Conservation (phyloP, 2,797 vertebrate species). For the Alouatta caraya region DNA sequence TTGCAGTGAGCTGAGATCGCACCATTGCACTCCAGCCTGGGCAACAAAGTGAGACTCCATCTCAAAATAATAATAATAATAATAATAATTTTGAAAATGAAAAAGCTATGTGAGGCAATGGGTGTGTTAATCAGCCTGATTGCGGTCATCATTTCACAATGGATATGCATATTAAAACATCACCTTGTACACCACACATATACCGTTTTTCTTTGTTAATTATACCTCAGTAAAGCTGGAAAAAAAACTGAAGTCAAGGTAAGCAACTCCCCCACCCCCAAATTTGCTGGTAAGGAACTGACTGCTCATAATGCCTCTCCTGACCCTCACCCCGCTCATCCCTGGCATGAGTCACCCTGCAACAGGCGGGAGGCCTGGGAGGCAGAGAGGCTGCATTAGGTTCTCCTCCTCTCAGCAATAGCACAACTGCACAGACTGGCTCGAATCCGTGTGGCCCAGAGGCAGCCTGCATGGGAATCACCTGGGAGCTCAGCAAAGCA, state of each 20-base stretch:
- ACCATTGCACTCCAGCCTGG: no score
- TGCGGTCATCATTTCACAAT: not conserved
- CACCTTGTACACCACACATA: not conserved
- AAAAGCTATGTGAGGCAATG: not conserved
- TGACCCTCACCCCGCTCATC: not conserved
- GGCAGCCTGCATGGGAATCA: not conserved
- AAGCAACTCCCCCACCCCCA: not conserved
- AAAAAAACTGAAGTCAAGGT: not conserved
- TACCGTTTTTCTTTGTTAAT: not conserved
- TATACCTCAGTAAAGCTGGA: not conserved
- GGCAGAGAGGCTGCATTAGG: no score
- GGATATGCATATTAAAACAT: not conserved
- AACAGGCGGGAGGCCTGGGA: not conserved
- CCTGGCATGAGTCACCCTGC: not conserved
- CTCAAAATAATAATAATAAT: no score
- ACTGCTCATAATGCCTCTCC: not conserved
- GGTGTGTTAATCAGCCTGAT: not conserved
- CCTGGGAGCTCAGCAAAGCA: no score
- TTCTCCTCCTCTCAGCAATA: no score
- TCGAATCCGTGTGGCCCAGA: not conserved
- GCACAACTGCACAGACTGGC: accelerated
- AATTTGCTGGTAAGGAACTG: not conserved
- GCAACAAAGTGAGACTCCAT: no score
- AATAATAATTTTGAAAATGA: not conserved
- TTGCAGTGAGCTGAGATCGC: no score